Evolutionary conservation across 2,888 invertebrate species (phyloP).

Genomic region (Acanthococcus lagerstroemiae): DNA sequence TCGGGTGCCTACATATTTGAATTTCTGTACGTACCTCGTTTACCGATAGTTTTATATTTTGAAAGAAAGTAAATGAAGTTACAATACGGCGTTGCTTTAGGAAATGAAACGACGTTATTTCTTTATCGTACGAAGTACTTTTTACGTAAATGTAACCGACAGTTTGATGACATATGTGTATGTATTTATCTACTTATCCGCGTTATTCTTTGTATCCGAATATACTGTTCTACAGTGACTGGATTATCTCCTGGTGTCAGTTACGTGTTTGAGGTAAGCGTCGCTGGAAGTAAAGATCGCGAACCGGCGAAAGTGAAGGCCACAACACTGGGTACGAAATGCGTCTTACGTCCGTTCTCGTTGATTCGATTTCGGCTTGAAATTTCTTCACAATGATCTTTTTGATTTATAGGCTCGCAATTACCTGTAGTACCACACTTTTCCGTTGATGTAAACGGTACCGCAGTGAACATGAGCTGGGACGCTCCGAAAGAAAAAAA

Average conservation of each 20-base stretch:
- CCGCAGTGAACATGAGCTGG: slow-evolving; percentile 58
- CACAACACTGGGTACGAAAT: no score
- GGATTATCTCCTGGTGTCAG: slow-evolving; percentile 48
- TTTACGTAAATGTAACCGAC: neutral
- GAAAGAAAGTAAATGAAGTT: no score
- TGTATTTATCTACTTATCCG: neutral
- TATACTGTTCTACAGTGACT: slow-evolving; percentile 42
- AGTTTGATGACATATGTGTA: neutral
- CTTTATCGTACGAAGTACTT: no score
- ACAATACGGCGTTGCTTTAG: no score
- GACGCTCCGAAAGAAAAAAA: slow-evolving; percentile 49
- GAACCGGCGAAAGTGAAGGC: slow-evolving; percentile 46
- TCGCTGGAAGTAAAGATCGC: slow-evolving; percentile 50
- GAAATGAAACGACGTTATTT: no score
- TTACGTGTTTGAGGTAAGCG: slow-evolving; percentile 53
- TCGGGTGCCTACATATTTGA: no score
- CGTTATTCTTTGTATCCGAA: neutral
- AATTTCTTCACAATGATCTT: slow-evolving; percentile 10
- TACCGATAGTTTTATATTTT: no score
- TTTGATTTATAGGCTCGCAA: slow-evolving; percentile 41
- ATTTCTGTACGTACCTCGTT: no score
- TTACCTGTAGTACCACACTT: slow-evolving; percentile 47
- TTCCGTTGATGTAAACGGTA: slow-evolving; percentile 47
- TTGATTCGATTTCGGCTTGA: no score
- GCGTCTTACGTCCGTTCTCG: no score